Evolutionary conservation across 2,797 vertebrate species (phyloP), one percentile per base, ranked within the genome.

Genomic region (Pseudomugil gertrudae): DNA sequence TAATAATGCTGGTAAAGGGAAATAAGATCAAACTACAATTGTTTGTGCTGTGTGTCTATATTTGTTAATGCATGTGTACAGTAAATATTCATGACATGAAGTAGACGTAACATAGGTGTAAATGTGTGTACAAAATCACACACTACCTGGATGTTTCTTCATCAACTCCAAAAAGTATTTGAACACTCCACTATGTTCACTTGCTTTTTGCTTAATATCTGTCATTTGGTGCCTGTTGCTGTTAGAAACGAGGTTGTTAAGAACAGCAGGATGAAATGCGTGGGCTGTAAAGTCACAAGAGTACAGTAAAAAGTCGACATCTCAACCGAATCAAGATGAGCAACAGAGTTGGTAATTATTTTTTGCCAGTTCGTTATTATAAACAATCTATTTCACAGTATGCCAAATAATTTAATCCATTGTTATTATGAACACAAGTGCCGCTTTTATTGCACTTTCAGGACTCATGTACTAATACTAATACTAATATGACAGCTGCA

Each of bases 1-100:
- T 63, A 63, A 50, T 78, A 71, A 74, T 71, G 76, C 24, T 19
- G 67, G 54, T 71, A 55, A 61, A 19, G 43, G 45, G 56, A 5
- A 68, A 63, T 26, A 35, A 14, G 10, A 15, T 15, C 35, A 11
- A 38, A 11, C 11, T 13, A 40, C 15, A 10, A 70, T 54, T 40
- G 48, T 66, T 51, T 57, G n/a, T n/a, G 3, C 35, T 62, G 21
- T 64, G 33, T 65, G 13, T 72, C 63, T 72, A 57, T 74, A 55
- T 74, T 76, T 81, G 38, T 33, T 59, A 55, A 73, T 52, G 70
- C 68, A 72, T 62, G 45, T 66, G 47, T 48, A 58, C 10, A 38
- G 21, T 57, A 45, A 76, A 38, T 38, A 38, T 38, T 1, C 1
- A 38, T 14, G 15, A 38, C 4, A 47, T 10, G 11, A 36, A 50